Evolutionary conservation across 2,113 vertebrate species (phyloP).

Genomic region (Calypte anna): DNA sequence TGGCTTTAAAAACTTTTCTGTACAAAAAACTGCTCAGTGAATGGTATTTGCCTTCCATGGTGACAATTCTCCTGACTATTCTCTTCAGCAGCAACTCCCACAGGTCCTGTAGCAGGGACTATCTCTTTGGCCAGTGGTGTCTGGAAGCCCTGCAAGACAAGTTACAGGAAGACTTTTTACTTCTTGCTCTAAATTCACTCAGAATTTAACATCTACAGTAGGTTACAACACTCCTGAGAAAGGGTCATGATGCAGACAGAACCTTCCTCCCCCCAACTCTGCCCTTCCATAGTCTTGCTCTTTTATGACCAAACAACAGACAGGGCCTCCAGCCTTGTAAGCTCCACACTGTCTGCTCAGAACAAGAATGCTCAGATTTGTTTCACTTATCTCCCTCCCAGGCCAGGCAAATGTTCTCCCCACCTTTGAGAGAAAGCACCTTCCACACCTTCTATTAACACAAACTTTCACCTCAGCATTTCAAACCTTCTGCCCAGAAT

Average conservation of each 20-base stretch:
- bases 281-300: rapidly evolving
- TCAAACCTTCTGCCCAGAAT: background rate
- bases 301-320: background rate
- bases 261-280: background rate
- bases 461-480: background rate
- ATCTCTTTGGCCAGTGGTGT: constrained; percentile 96
- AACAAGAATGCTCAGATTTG: background rate
- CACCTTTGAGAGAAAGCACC: background rate
- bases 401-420: background rate
- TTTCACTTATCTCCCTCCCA: background rate
- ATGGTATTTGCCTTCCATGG: background rate
- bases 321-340: background rate
- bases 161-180: background rate
- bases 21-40: constrained; percentile 63
- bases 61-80: background rate
- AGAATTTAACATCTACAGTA: background rate
- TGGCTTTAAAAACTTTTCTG: constrained; percentile 61
- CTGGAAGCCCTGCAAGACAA: constrained; percentile 84
- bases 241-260: background rate
- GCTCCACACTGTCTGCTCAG: background rate
- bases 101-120: constrained; percentile 7
- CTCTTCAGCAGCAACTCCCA: background rate
- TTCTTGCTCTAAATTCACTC: background rate
- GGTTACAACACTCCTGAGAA: background rate
- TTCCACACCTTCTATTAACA: background rate